Evolutionary conservation across 2,113 vertebrate genomes (phyloP).

Genomic region (Benitochromis conjunctus): DNA sequence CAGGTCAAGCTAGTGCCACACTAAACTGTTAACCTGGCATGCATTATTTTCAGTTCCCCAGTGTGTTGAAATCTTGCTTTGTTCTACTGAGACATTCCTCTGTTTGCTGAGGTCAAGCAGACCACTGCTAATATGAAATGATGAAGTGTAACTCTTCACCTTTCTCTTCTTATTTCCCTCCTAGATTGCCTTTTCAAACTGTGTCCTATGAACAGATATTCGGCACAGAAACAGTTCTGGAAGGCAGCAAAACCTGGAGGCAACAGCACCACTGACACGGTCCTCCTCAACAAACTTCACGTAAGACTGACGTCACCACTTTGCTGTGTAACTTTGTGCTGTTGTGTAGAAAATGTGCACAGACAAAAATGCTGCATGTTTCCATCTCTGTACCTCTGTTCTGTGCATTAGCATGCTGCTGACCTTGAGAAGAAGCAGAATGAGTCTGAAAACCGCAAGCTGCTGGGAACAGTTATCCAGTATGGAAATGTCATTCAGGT

Average conservation of each 20-base stretch:
- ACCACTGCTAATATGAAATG: neutral
- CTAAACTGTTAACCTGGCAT: neutral
- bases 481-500: constrained; percentile 98
- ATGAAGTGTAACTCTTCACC: neutral
- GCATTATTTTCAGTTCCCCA: neutral
- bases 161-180: neutral
- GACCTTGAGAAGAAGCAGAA: constrained; percentile 99
- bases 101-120: neutral
- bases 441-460: constrained; percentile 95
- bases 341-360: neutral
- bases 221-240: constrained; percentile 99
- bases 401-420: constrained; percentile 84
- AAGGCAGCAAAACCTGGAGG: constrained; percentile 96
- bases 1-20: neutral
- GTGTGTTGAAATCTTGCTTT: neutral
- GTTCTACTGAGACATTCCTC: neutral
- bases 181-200: constrained; percentile 96
- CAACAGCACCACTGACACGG: constrained; percentile 91
- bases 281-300: constrained; percentile 94
- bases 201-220: constrained; percentile 99
- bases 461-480: constrained; percentile 93
- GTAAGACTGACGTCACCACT: constrained; percentile 61
- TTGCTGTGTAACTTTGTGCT: neutral
- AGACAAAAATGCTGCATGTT: neutral
- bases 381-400: neutral